Evolutionary conservation across 2,797 vertebrate species (phyloP).

Genomic region (Eulemur mongoz): DNA sequence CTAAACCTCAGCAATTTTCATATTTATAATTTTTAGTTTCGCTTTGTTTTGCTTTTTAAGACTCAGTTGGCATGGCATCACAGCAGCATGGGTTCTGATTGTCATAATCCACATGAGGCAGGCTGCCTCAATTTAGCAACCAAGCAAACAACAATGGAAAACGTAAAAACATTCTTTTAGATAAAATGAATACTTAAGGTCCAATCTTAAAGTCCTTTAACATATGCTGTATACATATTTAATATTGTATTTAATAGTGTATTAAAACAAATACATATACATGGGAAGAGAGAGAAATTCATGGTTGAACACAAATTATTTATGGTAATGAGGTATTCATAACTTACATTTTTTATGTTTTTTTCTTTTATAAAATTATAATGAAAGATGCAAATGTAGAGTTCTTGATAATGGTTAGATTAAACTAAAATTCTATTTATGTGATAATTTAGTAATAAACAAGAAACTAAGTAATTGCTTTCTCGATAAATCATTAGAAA

Average conservation of each 20-base stretch:
- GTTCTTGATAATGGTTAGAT: not conserved
- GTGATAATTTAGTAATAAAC: constrained; percentile 44
- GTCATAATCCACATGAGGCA: not conserved
- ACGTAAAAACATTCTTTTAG: not conserved
- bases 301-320: not conserved
- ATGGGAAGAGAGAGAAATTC: not conserved
- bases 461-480: constrained; percentile 43
- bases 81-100: not conserved
- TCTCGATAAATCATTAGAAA: constrained; percentile 56
- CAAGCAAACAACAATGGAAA: not conserved
- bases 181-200: not conserved
- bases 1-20: not conserved
- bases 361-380: constrained; percentile 21
- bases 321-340: not conserved
- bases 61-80: not conserved
- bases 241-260: not conserved
- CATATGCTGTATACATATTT: not conserved
- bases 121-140: not conserved
- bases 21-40: not conserved
- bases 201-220: not conserved
- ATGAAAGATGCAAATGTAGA: constrained; percentile 34
- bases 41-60: not conserved
- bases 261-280: not conserved
- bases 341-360: not conserved
- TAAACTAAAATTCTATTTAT: constrained; percentile 50